Conservation (phyloP, 2,113 vertebrate genomes). For the Craseonycteris thonglongyai region DNA sequence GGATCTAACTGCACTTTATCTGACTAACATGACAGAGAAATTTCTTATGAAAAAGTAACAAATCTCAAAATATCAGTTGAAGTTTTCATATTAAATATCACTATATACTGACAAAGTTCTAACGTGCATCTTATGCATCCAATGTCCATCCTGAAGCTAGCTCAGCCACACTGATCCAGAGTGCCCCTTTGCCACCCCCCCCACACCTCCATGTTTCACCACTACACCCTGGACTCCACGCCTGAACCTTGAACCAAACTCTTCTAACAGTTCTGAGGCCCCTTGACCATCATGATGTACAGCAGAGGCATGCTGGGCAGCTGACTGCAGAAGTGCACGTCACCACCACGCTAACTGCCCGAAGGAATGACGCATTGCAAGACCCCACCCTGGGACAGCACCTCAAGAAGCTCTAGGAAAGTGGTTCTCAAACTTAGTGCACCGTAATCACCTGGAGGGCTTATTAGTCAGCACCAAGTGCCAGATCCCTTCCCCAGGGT, state of each 20-base stretch:
- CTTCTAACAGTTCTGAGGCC: neutral
- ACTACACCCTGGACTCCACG: neutral
- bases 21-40: neutral
- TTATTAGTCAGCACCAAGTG: neutral
- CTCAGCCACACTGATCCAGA: neutral
- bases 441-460: too few species aligned
- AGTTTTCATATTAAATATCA: neutral
- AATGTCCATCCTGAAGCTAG: neutral
- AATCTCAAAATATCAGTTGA: too few species aligned
- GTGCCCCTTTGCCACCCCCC: fast-evolving
- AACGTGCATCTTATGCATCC: neutral
- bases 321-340: too few species aligned
- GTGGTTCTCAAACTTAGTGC: neutral
- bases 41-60: neutral
- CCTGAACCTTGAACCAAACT: neutral
- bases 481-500: neutral
- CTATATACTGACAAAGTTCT: neutral
- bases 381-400: neutral
- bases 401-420: neutral
- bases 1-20: neutral
- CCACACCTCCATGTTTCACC: neutral
- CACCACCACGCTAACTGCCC: neutral
- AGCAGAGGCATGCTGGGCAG: neutral
- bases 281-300: fast-evolving
- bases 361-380: fast-evolving